Evolutionary conservation across 2,797 vertebrate genomes (phyloP).

Genomic region (Eidolon dupreanum): DNA sequence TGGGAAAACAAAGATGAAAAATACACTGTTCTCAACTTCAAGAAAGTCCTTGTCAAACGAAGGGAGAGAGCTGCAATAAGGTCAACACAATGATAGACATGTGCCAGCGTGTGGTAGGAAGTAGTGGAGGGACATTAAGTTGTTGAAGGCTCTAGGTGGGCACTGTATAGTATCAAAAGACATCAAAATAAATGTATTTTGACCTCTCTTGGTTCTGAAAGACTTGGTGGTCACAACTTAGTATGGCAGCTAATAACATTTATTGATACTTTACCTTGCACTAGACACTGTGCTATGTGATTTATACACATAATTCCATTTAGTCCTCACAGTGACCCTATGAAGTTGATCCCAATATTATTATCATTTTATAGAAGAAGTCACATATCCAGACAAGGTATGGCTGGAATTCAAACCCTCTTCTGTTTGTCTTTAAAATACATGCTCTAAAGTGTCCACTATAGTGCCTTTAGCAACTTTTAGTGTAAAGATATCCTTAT

Average conservation of each 20-base stretch:
- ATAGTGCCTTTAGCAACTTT: slow-evolving; percentile 46
- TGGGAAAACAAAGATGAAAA: not conserved
- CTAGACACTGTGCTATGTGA: not conserved
- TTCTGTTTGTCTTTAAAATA: not conserved
- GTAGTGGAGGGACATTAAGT: not conserved
- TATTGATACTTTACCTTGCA: not conserved
- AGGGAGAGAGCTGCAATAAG: not conserved
- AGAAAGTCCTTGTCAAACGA: not conserved
- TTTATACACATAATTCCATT: not conserved
- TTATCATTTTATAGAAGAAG: not conserved
- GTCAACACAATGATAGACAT: fast-evolving
- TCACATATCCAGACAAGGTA: not conserved
- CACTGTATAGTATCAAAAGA: too few relatives aligned
- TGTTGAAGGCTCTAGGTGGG: not conserved
- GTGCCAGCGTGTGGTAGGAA: fast-evolving
- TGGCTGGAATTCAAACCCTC: not conserved
- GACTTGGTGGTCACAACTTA: not conserved
- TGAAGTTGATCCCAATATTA: not conserved
- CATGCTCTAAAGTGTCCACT: not conserved
- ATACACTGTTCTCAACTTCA: not conserved
- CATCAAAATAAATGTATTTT: not conserved
- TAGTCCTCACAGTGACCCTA: not conserved
- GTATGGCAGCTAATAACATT: not conserved
- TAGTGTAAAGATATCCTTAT: slow-evolving; percentile 66
- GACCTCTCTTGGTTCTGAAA: not conserved